These are phyloP conservation scores for Coregonus sp. DNA, from an alignment of 2,797 vertebrate genomes.

Conservation along the genomic window DNA sequence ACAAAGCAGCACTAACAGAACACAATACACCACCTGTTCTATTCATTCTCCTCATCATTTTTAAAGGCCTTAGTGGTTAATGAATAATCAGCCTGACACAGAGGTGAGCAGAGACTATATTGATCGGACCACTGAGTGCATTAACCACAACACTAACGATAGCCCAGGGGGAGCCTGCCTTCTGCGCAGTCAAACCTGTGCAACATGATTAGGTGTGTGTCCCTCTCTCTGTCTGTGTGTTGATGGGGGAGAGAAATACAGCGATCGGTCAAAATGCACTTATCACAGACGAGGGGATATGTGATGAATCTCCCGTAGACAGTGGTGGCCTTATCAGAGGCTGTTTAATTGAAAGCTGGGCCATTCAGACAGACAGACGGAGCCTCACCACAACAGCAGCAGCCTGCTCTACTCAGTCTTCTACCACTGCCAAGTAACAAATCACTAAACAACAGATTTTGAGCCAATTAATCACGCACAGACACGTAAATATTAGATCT, in stretches of 20 bases:
- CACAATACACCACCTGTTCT: conserved; percentile 30
- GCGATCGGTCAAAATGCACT: conserved; percentile 62
- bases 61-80: conserved; percentile 56
- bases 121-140: conserved; percentile 64
- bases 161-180: conserved; percentile 41
- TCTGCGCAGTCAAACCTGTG: conserved; percentile 23
- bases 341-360: conserved; percentile 75
- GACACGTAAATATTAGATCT: conserved; percentile 75
- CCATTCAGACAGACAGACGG: conserved; percentile 59
- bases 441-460: conserved; percentile 77
- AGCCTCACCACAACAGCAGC: background rate
- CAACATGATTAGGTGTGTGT: background rate
- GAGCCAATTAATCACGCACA: conserved; percentile 75
- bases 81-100: conserved; percentile 60
- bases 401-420: background rate
- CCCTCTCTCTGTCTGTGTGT: background rate
- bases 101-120: conserved; percentile 30
- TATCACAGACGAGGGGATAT: conserved; percentile 55
- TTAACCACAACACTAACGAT: conserved; percentile 61
- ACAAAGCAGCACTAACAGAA: background rate
- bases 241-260: conserved; percentile 57
- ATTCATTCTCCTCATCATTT: conserved; percentile 48
- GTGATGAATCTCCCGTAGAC: conserved; percentile 73
- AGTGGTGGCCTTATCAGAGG: conserved; percentile 70
- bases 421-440: conserved; percentile 63